These are phyloP conservation scores for Tauraco erythrolophus DNA, from an alignment of 2,113 vertebrate species.

Conservation along the genomic window DNA sequence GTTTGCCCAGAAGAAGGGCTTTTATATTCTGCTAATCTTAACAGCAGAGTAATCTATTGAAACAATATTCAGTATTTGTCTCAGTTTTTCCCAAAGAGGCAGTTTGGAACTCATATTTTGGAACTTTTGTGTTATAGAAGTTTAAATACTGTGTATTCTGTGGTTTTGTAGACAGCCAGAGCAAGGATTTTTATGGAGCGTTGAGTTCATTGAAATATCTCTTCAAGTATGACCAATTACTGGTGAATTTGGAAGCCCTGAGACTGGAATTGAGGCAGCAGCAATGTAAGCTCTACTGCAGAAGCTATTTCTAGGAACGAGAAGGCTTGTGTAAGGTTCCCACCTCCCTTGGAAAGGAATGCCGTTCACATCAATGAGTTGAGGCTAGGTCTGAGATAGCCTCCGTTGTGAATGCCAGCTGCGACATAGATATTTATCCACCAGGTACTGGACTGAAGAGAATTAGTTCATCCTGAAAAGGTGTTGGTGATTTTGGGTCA, in stretches of 20 bases:
- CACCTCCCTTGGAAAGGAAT: background rate
- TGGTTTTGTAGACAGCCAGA: background rate
- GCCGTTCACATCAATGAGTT: background rate
- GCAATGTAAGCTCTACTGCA: background rate
- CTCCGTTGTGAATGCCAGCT: background rate
- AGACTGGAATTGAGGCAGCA: background rate
- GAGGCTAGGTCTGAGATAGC: background rate
- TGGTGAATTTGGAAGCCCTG: background rate
- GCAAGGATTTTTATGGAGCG: background rate
- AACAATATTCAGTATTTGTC: background rate
- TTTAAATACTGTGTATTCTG: background rate
- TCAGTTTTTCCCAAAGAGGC: background rate
- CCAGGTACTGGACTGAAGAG: background rate
- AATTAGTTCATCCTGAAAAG: background rate
- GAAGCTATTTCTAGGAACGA: slow-evolving; percentile 1
- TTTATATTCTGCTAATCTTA: background rate
- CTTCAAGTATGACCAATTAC: background rate
- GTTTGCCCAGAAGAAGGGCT: background rate
- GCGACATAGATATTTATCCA: background rate
- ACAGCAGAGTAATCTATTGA: background rate
- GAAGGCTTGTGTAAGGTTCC: background rate
- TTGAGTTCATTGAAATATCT: background rate
- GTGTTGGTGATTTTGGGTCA: background rate
- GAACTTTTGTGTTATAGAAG: background rate
- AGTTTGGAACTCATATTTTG: background rate